Percentiles rank a stretch among this genome's conserved stretches.
phyloP scores from a whole-genome alignment of 2,888 invertebrate genomes.

The Oxycera nigricornis region DNA sequence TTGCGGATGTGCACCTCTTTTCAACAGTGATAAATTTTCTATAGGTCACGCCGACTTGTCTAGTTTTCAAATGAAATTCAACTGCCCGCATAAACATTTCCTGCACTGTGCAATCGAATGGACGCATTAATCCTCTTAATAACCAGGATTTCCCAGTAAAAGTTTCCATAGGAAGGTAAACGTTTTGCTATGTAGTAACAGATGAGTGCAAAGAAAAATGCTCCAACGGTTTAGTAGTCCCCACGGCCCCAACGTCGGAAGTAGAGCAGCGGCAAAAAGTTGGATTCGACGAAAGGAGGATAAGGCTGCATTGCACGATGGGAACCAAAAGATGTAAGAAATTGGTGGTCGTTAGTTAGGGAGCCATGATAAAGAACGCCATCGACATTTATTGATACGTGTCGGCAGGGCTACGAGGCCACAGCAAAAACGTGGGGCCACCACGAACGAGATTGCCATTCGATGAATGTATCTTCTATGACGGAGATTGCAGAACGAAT shows the following conservation, averaged over 20 bases:
- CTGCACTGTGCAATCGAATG: no score
- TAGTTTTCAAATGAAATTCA: no score
- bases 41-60: no score
- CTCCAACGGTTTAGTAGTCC: background rate
- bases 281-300: background rate
- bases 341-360: background rate
- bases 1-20: no score
- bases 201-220: background rate
- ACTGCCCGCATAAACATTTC: no score
- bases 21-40: no score
- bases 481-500: no score
- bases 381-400: slow-evolving; percentile 10
- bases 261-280: background rate
- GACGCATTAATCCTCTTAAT: no score
- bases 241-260: background rate
- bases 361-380: background rate
- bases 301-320: background rate
- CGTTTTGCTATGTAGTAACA: background rate
- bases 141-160: background rate
- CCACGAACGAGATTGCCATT: no score
- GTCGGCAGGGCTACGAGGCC: background rate
- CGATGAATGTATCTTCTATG: no score
- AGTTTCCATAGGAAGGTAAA: background rate
- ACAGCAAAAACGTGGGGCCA: no score
- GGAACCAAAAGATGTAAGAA: slow-evolving; percentile 1